phyloP scores from a whole-genome alignment of 2,797 vertebrate genomes.

The Spinus olivaceus region DNA sequence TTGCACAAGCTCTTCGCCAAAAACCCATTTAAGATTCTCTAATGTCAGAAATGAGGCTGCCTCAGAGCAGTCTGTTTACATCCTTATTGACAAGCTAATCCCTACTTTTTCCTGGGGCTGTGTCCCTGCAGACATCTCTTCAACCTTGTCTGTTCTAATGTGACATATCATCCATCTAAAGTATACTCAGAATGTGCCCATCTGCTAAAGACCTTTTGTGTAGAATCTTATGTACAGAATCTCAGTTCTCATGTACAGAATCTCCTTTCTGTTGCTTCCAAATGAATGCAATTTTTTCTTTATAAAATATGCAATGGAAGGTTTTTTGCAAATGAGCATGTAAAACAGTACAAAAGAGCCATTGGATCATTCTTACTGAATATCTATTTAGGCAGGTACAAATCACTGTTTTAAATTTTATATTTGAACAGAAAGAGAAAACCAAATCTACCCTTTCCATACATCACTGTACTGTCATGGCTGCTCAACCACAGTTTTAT shows the following conservation, averaged over 20 bases:
- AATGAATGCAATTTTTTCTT: neutral
- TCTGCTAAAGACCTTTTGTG: slow-evolving; percentile 41
- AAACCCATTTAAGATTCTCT: slow-evolving; percentile 51
- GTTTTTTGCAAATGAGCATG: neutral
- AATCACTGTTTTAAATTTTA: neutral
- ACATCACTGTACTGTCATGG: neutral
- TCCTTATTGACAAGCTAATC: slow-evolving; percentile 68
- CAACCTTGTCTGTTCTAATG: slow-evolving; percentile 37
- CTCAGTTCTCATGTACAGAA: neutral
- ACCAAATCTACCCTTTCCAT: neutral
- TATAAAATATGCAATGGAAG: neutral
- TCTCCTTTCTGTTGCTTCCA: neutral
- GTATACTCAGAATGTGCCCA: slow-evolving; percentile 35
- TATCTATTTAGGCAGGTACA: neutral
- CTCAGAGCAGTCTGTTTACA: slow-evolving; percentile 61
- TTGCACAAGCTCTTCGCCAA: neutral
- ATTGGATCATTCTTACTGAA: neutral
- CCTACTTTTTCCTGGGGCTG: slow-evolving; percentile 47
- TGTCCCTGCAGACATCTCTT: slow-evolving; percentile 54
- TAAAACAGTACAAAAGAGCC: neutral
- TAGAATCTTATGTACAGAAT: neutral
- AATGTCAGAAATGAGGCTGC: slow-evolving; percentile 55
- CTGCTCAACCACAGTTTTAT: neutral
- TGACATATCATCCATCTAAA: slow-evolving; percentile 55
- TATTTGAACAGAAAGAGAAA: neutral